Conservation (phyloP, 1,140 invertebrate genomes). For the Dryas iulia region DNA sequence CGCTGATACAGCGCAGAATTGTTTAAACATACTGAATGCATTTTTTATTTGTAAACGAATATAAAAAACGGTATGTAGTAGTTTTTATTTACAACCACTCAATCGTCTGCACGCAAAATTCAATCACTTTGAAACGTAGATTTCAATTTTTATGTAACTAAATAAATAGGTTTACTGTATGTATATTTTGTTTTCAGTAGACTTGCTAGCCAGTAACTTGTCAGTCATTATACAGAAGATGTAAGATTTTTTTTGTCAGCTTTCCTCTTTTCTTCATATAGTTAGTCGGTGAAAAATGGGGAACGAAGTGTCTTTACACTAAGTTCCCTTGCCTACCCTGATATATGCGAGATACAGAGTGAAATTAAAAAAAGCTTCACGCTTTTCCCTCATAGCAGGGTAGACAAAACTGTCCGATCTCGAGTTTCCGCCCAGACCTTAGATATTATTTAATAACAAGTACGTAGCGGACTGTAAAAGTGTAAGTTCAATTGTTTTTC, state of each 20-base stretch:
- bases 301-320: neutral
- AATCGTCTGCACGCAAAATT: conserved; percentile 5
- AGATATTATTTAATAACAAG: neutral
- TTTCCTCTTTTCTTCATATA: too few species aligned
- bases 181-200: neutral
- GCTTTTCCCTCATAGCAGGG: too few species aligned
- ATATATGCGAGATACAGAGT: too few species aligned
- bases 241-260: too few species aligned
- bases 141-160: neutral
- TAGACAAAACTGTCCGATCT: too few species aligned
- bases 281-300: neutral
- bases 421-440: too few species aligned
- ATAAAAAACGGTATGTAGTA: conserved; percentile 1
- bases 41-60: conserved; percentile 16
- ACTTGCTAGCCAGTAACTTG: too few species aligned
- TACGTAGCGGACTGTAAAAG: neutral
- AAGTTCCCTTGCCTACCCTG: neutral
- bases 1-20: conserved; percentile 13
- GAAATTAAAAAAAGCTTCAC: too few species aligned
- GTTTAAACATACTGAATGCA: conserved; percentile 20
- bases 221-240: too few species aligned
- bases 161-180: neutral
- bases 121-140: conserved; percentile 3
- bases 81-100: conserved; percentile 12
- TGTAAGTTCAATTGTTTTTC: neutral